phyloP scores from a whole-genome alignment of 2,113 vertebrate species.

The Misgurnus mizolepis region DNA sequence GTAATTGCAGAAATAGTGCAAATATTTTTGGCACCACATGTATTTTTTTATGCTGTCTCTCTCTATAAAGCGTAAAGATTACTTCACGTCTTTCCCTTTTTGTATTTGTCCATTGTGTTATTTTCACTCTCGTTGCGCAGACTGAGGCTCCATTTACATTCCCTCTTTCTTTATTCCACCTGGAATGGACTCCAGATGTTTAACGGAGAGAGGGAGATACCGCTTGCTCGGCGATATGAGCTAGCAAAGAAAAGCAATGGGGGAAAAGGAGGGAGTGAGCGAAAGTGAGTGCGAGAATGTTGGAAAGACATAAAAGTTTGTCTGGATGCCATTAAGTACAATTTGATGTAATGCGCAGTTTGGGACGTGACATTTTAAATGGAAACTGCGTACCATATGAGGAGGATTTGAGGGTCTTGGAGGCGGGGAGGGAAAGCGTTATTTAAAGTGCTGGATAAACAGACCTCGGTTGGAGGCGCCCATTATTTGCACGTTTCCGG shows the following conservation, averaged over 20 bases:
- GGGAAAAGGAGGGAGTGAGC: conserved; percentile 38
- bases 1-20: too few relatives aligned
- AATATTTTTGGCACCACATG: not conserved
- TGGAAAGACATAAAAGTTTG: conserved; percentile 83
- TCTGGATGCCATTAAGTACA: conserved; percentile 84
- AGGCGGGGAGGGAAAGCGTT: conserved; percentile 68
- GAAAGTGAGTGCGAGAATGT: conserved; percentile 68
- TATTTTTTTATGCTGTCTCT: not conserved
- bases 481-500: conserved; percentile 63
- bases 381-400: conserved; percentile 81
- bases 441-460: conserved; percentile 78
- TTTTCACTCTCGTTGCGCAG: conserved; percentile 46
- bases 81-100: not conserved
- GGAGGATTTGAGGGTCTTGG: conserved; percentile 65
- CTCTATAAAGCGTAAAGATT: conserved; percentile 2
- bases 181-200: conserved; percentile 82
- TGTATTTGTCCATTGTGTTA: conserved; percentile 19
- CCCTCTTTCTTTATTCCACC: conserved; percentile 67
- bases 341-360: conserved; percentile 83
- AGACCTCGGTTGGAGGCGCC: conserved; percentile 68
- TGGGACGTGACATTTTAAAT: conserved; percentile 79
- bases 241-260: conserved; percentile 41
- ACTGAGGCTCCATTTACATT: conserved; percentile 27
- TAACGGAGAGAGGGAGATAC: conserved; percentile 64
- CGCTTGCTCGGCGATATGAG: conserved; percentile 66